phyloP scores from a whole-genome alignment of 2,113 vertebrate genomes.

The Sander vitreus region DNA sequence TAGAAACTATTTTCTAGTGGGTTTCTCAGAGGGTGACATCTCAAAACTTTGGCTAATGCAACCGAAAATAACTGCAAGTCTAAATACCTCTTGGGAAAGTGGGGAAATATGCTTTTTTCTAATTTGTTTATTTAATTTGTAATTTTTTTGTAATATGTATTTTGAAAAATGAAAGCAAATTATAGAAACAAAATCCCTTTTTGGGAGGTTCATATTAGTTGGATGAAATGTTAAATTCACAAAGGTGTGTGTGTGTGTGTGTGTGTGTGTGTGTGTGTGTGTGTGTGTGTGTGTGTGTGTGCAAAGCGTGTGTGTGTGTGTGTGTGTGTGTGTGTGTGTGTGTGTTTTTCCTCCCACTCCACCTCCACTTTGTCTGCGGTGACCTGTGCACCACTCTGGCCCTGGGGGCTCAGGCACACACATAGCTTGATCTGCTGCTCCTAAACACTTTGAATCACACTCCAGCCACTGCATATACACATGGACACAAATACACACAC shows the following conservation, averaged over 20 bases:
- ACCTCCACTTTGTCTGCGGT: conserved; percentile 45
- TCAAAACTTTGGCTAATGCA: conserved; percentile 37
- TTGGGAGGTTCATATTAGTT: conserved; percentile 25
- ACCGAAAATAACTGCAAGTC: conserved; percentile 13
- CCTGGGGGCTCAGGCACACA: conserved; percentile 57
- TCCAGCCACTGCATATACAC: conserved; percentile 33
- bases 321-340: background rate
- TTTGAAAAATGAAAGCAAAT: background rate
- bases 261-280: background rate
- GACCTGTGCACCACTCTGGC: conserved; percentile 69
- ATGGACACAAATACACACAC: conserved; percentile 22
- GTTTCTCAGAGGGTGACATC: conserved; percentile 19
- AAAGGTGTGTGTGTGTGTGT: conserved; percentile 15
- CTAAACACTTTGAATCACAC: conserved; percentile 47
- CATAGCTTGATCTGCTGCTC: conserved; percentile 42
- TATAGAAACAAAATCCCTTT: background rate
- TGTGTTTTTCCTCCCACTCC: conserved; percentile 17
- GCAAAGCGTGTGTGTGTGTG: conserved; percentile 19
- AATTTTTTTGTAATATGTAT: background rate
- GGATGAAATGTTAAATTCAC: conserved; percentile 42
- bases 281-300: too few species aligned
- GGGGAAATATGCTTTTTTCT: conserved; percentile 3
- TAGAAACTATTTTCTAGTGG: conserved; percentile 16
- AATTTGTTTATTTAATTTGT: background rate
- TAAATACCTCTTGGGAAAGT: conserved; percentile 2